A percentile compares a stretch with the other conserved stretches of the same genome.
Conservation (phyloP, 2,113 vertebrate species). For the Sarotherodon lohbergeri region DNA sequence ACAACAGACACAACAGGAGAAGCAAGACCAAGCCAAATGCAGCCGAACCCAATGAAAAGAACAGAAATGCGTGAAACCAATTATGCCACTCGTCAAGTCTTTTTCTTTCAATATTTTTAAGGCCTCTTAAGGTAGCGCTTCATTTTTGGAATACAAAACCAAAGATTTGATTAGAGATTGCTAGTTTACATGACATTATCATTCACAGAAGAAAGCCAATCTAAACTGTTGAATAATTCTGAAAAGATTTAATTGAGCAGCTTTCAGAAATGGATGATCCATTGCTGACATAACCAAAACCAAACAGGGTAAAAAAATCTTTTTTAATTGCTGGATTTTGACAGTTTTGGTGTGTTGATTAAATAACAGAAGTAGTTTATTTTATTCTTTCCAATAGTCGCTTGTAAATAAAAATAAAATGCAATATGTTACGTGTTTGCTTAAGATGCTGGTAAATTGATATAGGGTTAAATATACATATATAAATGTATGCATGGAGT, state of each 20-base stretch:
- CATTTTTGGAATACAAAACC: neutral
- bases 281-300: neutral
- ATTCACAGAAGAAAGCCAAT: neutral
- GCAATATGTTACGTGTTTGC: neutral
- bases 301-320: accelerated
- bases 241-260: neutral
- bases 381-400: neutral
- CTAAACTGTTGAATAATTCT: neutral
- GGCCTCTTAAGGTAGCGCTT: neutral
- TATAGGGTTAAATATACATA: neutral
- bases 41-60: neutral
- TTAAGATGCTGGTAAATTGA: neutral
- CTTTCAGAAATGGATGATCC: neutral
- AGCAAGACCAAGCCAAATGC: neutral
- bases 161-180: neutral
- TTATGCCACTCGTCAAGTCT: neutral
- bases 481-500: neutral
- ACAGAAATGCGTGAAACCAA: neutral
- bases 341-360: neutral
- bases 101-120: neutral
- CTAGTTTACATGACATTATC: neutral
- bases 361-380: neutral
- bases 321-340: neutral
- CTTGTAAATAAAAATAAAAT: neutral
- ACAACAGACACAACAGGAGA: neutral